Evolutionary conservation across 2,113 vertebrate species (phyloP), one percentile per base, ranked within the genome.

Genomic region (Serranochromis macrocephalus): DNA sequence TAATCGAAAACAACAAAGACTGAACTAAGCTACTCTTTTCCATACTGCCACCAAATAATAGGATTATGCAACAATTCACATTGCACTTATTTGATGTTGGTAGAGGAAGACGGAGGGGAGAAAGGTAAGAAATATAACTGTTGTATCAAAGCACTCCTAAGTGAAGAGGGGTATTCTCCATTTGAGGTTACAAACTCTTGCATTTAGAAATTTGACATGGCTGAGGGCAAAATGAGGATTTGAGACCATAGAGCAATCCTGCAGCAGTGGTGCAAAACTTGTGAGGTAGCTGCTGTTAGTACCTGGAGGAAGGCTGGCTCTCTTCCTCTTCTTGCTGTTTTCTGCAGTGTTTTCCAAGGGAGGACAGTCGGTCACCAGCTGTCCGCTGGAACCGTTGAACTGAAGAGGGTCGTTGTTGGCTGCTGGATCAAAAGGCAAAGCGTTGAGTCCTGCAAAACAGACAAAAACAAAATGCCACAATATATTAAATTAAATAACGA

Each of bases 301-400:
- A 99, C 98, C 98, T 96, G 97, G 85, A 93, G 96, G 95, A 86
- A 97, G 26, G 63, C 87, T 96, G 92, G 96, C 89, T 94, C 97
- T 96, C 94, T 96, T 98, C 93, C 97, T 97, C 95, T 97, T 98
- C 95, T 97, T 97, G 94, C 94, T 96, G 16, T 91, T 95, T 26
- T 98, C 97, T 1, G 96, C 93, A 57, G 96, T 95, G 97, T 97
- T 96, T 93, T 98, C 96, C 31, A 96, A 90, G 2, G 97, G 92
- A 93, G 96, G 94, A 91, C 96, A 96, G 85, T 97, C 97, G 0
- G 92, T 90, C 85, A 94, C 94, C 93, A 90, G 94, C 2, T 94
- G 95, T 42, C 94, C 97, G 57, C 92, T 92, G 49, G 97, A 71
- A 16, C 93, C 88, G 95, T 87, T 95, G 86, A 98, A 96, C 82